phyloP scores from a whole-genome alignment of 2,113 vertebrate species.

The Synodontis membranacea region DNA sequence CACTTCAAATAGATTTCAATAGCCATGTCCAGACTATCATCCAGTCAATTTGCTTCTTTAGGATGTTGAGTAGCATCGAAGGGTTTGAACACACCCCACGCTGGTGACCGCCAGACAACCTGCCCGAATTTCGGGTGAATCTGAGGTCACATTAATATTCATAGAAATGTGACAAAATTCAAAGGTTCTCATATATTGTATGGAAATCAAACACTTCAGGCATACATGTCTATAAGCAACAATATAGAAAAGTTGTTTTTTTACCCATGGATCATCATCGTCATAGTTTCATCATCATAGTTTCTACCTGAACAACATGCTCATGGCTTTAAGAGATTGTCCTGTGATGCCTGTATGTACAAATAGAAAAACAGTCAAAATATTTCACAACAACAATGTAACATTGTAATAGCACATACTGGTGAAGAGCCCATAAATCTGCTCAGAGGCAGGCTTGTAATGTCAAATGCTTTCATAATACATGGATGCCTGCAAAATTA shows the following conservation, averaged over 20 bases:
- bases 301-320: neutral
- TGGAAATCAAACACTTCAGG: neutral
- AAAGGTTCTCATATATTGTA: constrained; percentile 13
- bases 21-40: constrained; percentile 46
- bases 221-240: neutral
- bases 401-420: neutral
- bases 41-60: constrained; percentile 18
- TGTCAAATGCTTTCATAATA: neutral
- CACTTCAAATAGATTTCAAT: constrained; percentile 34
- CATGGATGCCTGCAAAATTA: neutral
- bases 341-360: neutral
- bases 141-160: constrained; percentile 54
- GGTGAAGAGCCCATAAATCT: neutral
- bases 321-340: neutral
- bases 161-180: constrained; percentile 43
- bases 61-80: neutral
- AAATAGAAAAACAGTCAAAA: neutral
- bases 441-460: neutral
- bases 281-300: too few relatives aligned
- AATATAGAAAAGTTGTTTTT: neutral
- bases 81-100: constrained; percentile 20
- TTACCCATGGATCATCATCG: neutral
- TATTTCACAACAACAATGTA: neutral
- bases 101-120: constrained; percentile 51
- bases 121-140: constrained; percentile 44